Percentiles rank a stretch among this genome's conserved stretches.
Conservation (phyloP, 1,140 invertebrate species). For the Pseudomyrmex concolor region DNA sequence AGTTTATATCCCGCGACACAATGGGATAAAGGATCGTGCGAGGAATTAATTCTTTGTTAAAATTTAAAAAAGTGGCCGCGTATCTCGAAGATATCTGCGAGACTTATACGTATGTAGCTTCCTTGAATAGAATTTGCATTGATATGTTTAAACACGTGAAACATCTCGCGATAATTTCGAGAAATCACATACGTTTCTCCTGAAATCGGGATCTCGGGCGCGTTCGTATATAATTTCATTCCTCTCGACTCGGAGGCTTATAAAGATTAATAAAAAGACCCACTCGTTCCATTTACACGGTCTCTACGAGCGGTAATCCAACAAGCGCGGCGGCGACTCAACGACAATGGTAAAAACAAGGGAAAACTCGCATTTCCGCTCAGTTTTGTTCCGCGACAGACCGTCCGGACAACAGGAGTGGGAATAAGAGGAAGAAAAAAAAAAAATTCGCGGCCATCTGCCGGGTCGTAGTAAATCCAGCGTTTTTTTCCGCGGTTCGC, state of each 20-base stretch:
- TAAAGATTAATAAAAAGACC: not conserved
- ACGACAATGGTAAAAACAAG: constrained; percentile 6
- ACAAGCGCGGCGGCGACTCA: not conserved
- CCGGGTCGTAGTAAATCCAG: constrained; percentile 45
- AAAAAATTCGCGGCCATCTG: constrained; percentile 34
- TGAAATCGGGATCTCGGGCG: no score
- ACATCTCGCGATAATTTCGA: no score
- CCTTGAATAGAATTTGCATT: no score
- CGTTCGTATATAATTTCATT: not conserved
- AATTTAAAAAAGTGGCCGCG: no score
- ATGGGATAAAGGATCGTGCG: not conserved
- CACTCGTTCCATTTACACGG: not conserved
- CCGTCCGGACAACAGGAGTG: not conserved
- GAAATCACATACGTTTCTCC: no score
- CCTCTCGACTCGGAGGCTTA: not conserved
- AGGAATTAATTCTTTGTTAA: not conserved
- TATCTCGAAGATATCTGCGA: no score
- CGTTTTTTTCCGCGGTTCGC: constrained; percentile 33
- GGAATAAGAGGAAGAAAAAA: constrained; percentile 10
- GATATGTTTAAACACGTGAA: no score
- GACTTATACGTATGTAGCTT: no score
- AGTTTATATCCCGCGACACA: not conserved
- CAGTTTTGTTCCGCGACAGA: constrained; percentile 22
- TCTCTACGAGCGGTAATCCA: constrained; percentile 15
- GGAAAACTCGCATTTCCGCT: constrained; percentile 43